Percentiles rank a stretch among this genome's conserved stretches.
Evolutionary conservation across 2,888 invertebrate species (phyloP).

Genomic region (Aradus depressus): DNA sequence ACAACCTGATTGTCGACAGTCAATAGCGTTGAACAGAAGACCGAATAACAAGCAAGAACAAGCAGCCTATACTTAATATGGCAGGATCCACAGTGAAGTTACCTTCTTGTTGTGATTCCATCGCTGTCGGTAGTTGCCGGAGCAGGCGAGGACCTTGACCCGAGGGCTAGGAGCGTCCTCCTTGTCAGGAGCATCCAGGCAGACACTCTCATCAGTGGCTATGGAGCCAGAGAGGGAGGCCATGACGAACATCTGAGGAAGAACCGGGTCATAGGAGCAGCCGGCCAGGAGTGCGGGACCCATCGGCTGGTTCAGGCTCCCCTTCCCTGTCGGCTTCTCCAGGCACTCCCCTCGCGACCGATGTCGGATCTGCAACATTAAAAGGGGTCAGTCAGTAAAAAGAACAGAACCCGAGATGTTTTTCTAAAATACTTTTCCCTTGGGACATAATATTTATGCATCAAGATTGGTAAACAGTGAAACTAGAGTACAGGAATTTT

Average conservation of each 20-base stretch:
- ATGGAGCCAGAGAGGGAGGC: slow-evolving; percentile 39
- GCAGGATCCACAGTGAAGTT: slow-evolving; percentile 20
- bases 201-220: slow-evolving; percentile 81
- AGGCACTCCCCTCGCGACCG: slow-evolving; percentile 46
- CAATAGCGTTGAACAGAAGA: too few relatives aligned
- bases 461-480: too few relatives aligned
- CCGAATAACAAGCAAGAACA: not conserved
- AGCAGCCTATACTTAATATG: not conserved
- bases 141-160: slow-evolving; percentile 63
- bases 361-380: slow-evolving; percentile 43
- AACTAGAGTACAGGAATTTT: too few relatives aligned
- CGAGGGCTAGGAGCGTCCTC: slow-evolving; percentile 43
- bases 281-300: slow-evolving; percentile 55
- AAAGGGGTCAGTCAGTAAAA: too few relatives aligned
- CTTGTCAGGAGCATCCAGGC: slow-evolving; percentile 56
- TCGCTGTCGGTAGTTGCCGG: slow-evolving; percentile 51
- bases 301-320: slow-evolving; percentile 52
- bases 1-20: not conserved
- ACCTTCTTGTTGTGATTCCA: slow-evolving; percentile 52
- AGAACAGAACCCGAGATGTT: too few relatives aligned
- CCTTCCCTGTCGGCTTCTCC: slow-evolving; percentile 50
- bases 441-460: too few relatives aligned
- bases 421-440: too few relatives aligned
- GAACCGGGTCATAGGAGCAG: slow-evolving; percentile 46
- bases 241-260: slow-evolving; percentile 60